Conservation (phyloP, 2,888 invertebrate genomes). For the Priocnemis perturbator region DNA sequence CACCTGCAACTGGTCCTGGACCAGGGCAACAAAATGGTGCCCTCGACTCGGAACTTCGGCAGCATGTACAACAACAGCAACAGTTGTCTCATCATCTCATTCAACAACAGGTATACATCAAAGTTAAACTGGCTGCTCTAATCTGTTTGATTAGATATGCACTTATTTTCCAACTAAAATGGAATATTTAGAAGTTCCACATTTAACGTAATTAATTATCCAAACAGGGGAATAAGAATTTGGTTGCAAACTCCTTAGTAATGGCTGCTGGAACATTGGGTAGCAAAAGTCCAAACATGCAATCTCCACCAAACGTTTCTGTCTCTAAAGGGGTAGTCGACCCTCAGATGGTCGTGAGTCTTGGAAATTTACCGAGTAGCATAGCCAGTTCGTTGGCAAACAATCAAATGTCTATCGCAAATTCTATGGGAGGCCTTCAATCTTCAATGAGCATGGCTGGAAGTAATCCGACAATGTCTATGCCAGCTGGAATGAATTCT, state of each 20-base stretch:
- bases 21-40: conserved; percentile 88
- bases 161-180: neutral
- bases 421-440: conserved; percentile 76
- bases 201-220: conserved; percentile 58
- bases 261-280: conserved; percentile 86
- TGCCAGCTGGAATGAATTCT: conserved; percentile 72
- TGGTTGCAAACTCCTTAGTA: conserved; percentile 83
- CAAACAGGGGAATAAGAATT: conserved; percentile 83
- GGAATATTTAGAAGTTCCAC: neutral
- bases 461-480: conserved; percentile 72
- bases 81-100: conserved; percentile 74
- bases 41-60: conserved; percentile 79
- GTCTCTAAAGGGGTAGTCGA: conserved; percentile 82
- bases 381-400: conserved; percentile 77
- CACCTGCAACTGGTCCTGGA: conserved; percentile 89
- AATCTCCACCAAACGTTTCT: conserved; percentile 90
- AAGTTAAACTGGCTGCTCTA: neutral
- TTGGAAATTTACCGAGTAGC: conserved; percentile 77
- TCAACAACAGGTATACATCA: conserved; percentile 63
- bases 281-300: conserved; percentile 89
- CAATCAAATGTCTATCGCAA: conserved; percentile 74
- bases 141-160: neutral
- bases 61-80: conserved; percentile 76
- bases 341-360: conserved; percentile 78
- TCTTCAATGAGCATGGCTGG: conserved; percentile 80